Base-by-base conservation (phyloP, 2,888 invertebrate species). In the Troides helena region DNA sequence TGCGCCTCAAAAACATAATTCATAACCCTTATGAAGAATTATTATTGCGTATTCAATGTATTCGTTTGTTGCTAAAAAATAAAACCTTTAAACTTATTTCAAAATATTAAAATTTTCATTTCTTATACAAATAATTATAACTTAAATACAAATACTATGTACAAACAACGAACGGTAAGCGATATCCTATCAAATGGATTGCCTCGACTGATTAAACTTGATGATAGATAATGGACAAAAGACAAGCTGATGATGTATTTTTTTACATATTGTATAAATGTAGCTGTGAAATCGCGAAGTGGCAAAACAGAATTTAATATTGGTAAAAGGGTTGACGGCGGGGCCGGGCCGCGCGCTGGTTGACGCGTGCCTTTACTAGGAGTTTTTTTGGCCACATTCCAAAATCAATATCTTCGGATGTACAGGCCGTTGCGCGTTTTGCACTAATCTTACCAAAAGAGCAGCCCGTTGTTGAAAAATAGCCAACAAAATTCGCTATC, bases 251-350 rank as follows among this genome's bases (percentile, higher is more conserved):
- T 60, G 60, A 30, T 60, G 30, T 46, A 39, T 39, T 39, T 39
- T 39, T 10, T 59, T 62, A 63, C 57, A 61, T 70, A 23, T 39
- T 86, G 85, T 86, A 89, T 89, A 87, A 87, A 83, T 74, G 82
- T 79, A 84, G 82, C 88, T 88, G 88, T 88, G 85, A 86, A 90
- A 85, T 89, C 86, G 88, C 87, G 85, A 92, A 92, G 90, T 91
- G 90, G 90, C 91, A 92, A 92, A 92, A 92, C 92, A 92, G 89
- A 92, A 92, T 92, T 92, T 92, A 92, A 92, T 92, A 92, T 92
- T 92, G 90, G 92, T 92, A 86, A 92, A 92, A 92, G 92, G 92
- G 91, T 92, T 92, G 88, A 92, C 85, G 88, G 84, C 85, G 87
- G 85, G 85, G 85, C 85, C 87, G 88, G 86, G 85, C 88, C 88